Base-by-base conservation (phyloP, 2,888 invertebrate genomes). In the Pseudococcus viburni region DNA sequence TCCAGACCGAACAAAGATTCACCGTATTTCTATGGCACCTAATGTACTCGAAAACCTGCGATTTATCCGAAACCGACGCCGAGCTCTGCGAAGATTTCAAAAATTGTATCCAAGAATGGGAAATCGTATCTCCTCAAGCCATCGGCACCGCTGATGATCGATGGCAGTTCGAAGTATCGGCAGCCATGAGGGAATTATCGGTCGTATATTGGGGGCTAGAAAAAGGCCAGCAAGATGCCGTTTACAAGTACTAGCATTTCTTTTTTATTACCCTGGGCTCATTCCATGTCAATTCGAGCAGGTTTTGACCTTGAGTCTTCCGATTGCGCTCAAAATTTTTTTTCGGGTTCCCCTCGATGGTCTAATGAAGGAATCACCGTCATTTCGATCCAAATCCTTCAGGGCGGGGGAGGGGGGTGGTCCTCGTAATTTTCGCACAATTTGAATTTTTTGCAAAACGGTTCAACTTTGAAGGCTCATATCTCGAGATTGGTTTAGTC, bases 21-120 rank as follows among this genome's bases (percentile, higher is more conserved):
- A 91, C 91, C 0, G 91, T 93, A 2, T 93, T 92, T 89, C 90
- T 93, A 12, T 93, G 92, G 92, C 92, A 93, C 88, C 90, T 93
- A 5, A 90, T 92, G 88, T 91, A 92, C 90, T 89, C 86, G 48
- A 84, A 85, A 51, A 91, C 90, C 55, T 83, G 84, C 68, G 91
- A 91, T 85, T 91, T 92, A 91, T 91, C 92, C 0, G 91, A 91
- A 89, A 91, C 91, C 0, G 93, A 93, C 88, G 91, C 91, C 0
- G 90, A 91, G 22, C 90, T 91, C 1, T 93, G 93, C 89, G 91
- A 91, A 39, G 93, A 93, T 42, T 90, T 93, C 19, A 91, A 91
- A 85, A 91, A 92, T 87, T 92, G 91, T 17, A 89, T 93, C 17
- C 91, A 91, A 87, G 90, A 91, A n/a, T 93, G 92, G 92, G 91